Conservation (phyloP, 2,888 invertebrate species). For the Omphaloscelis lunosa region DNA sequence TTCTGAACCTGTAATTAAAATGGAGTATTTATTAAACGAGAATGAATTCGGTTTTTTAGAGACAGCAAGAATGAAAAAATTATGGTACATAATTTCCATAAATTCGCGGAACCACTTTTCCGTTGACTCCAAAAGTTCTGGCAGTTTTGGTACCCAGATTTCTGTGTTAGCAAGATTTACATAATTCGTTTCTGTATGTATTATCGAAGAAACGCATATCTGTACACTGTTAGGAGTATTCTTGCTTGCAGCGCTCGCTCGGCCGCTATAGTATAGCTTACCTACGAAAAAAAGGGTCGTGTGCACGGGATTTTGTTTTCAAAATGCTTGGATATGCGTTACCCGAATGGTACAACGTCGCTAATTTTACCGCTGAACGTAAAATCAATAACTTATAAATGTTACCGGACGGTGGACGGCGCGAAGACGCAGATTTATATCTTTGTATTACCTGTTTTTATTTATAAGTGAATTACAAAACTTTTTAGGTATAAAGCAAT, state of each 20-base stretch:
- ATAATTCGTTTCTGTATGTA: neutral
- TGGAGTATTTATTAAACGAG: neutral
- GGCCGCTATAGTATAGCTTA: no score
- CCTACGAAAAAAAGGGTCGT: no score
- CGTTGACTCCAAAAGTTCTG: neutral
- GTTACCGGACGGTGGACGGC: neutral
- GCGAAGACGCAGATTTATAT: neutral
- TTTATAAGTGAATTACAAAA: no score
- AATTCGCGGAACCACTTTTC: neutral
- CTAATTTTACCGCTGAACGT: neutral
- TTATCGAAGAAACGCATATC: no score
- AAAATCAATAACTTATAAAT: neutral
- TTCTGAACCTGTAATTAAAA: slow-evolving; percentile 84
- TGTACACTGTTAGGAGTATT: no score
- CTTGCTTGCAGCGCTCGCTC: no score
- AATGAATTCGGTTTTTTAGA: neutral
- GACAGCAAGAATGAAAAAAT: neutral
- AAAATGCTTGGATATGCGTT: no score
- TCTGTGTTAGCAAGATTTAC: neutral
- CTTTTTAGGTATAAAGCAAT: no score
- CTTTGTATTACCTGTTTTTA: no score
- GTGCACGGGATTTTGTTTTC: no score
- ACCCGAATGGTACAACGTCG: neutral
- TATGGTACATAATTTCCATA: neutral
- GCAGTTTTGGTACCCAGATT: neutral